Evolutionary conservation across 2,888 invertebrate species (phyloP), one percentile per base, ranked within the genome.

Genomic region (Hesperia comma): DNA sequence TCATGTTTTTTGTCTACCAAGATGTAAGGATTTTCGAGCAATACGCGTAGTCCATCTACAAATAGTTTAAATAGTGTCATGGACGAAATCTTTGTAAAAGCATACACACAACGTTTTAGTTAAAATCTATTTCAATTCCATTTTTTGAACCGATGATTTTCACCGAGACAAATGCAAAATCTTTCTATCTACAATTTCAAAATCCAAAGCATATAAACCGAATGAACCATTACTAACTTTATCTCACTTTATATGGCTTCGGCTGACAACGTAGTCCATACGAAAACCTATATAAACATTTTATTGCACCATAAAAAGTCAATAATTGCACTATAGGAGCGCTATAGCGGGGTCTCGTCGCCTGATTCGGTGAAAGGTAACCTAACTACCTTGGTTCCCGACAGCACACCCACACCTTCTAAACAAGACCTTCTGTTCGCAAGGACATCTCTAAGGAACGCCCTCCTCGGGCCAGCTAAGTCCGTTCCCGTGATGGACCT

Each of bases 401-500:
- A 83, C 63, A 92, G 76, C 37, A 92, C 92, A 14, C 91, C 92
- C 1, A 92, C 92, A 4, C 92, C 92, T 74, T 92, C 88, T 71
- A 92, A 77, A 77, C 90, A 90, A 32, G 93, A 90, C 76, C 93
- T 83, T 77, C 93, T 88, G 73, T 93, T 93, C 4, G 92, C 80
- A 43, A 93, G 77, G 1, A 93, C 89, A 72, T 93, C 93, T 71
- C 87, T 86, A n/a, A 93, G 76, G 71, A 93, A 93, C 12, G 91
- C 92, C 73, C 91, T 82, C 63, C 93, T 86, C n/a, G 91, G 82
- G 40, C 92, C 91, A n/a, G 87, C 90, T 66, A 93, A 79, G 72
- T 93, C 93, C 51, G 93, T 94, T 32, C 94, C 95, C 0, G 94
- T 94, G 60, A 94, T 91, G 2, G 95, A 95, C 71, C 94, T 88